A percentile compares a stretch with the other conserved stretches of the same genome.
phyloP scores from a whole-genome alignment of 2,113 vertebrate species.

The Ibidorhyncha struthersii region DNA sequence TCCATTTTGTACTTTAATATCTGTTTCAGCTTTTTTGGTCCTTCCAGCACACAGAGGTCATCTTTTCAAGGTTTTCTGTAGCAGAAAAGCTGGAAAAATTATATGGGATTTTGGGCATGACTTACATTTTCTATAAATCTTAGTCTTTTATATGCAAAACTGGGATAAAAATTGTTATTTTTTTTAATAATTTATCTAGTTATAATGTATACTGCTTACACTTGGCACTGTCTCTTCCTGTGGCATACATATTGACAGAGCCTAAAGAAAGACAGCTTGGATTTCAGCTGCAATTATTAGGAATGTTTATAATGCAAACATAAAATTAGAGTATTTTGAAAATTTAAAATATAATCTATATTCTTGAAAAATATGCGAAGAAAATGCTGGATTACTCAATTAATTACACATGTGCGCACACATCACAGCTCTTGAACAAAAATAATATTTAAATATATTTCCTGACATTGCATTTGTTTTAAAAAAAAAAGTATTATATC shows the following conservation, averaged over 20 bases:
- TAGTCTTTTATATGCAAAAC: background rate
- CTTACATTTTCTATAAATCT: background rate
- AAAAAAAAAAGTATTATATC: background rate
- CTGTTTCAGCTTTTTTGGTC: background rate
- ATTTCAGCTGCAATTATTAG: background rate
- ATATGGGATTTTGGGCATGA: background rate
- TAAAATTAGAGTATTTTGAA: background rate
- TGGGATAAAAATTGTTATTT: background rate
- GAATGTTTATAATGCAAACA: background rate
- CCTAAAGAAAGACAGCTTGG: background rate
- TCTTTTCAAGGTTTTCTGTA: background rate
- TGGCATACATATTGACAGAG: background rate
- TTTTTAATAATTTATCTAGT: background rate
- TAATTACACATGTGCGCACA: background rate
- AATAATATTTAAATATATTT: background rate
- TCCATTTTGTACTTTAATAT: background rate
- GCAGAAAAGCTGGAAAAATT: background rate
- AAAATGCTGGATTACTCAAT: background rate
- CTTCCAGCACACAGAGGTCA: background rate
- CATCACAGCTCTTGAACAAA: background rate
- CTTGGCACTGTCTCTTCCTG: background rate
- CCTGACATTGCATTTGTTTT: background rate
- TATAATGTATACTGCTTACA: background rate
- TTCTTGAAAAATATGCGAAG: background rate
- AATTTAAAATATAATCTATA: background rate